Evolutionary conservation across 2,113 vertebrate genomes (phyloP).

Genomic region (Strigops habroptila): DNA sequence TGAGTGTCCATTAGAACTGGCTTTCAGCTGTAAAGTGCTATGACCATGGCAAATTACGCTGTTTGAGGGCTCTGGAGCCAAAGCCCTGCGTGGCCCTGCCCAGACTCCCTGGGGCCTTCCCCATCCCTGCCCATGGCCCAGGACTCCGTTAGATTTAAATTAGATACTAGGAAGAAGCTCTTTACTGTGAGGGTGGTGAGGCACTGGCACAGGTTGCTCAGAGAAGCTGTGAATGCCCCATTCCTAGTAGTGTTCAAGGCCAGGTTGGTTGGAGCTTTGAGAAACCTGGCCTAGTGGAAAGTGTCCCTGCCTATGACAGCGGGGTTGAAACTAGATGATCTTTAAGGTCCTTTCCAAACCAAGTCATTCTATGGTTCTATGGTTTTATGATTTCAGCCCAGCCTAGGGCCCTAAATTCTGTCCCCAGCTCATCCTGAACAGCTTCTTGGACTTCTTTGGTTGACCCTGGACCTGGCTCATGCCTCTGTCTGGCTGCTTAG

Average conservation of each 20-base stretch:
- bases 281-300: neutral
- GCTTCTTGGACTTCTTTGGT: neutral
- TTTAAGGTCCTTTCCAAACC: neutral
- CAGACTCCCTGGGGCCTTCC: neutral
- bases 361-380: neutral
- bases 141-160: no score
- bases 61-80: neutral
- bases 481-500: neutral
- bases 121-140: neutral
- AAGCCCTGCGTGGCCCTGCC: neutral
- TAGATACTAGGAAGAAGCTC: no score
- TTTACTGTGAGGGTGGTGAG: no score
- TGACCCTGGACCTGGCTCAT: neutral
- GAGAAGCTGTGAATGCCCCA: neutral
- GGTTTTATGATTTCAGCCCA: neutral
- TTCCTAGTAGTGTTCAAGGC: neutral
- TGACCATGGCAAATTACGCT: accelerated
- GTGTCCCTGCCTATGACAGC: neutral
- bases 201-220: neutral
- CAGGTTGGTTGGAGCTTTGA: neutral
- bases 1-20: accelerated
- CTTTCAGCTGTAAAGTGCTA: neutral
- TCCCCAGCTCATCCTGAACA: neutral
- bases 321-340: neutral
- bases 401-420: neutral